Percentiles rank a stretch among this genome's conserved stretches.
These are phyloP conservation scores for Polylopha cassiicola DNA, from an alignment of 2,888 invertebrate species.

Conservation along the genomic window DNA sequence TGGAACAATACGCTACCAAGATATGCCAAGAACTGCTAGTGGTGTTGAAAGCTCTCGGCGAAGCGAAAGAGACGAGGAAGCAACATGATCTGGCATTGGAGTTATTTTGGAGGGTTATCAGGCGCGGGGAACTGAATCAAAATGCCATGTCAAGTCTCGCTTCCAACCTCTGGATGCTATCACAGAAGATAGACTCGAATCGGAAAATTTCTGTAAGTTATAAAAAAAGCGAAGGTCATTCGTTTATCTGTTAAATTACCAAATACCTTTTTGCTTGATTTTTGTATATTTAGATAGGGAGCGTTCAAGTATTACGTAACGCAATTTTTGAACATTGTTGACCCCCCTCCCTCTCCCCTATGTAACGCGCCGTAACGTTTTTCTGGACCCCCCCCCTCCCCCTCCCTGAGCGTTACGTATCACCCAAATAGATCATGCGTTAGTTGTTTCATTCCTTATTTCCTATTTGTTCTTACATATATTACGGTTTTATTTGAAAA, in stretches of 20 bases:
- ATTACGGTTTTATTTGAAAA: too few relatives aligned
- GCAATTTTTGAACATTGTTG: too few relatives aligned
- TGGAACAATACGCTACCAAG: slow-evolving; percentile 86
- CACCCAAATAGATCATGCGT: too few relatives aligned
- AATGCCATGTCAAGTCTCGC: slow-evolving; percentile 82
- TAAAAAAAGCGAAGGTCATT: not conserved
- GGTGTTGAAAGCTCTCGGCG: slow-evolving; percentile 83
- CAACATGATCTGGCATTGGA: slow-evolving; percentile 87
- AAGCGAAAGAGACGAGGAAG: slow-evolving; percentile 79
- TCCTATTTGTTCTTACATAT: too few relatives aligned
- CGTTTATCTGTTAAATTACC: not conserved
- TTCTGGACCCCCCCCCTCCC: too few relatives aligned
- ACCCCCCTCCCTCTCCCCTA: too few relatives aligned
- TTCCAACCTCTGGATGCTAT: slow-evolving; percentile 88
- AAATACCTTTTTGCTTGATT: too few relatives aligned
- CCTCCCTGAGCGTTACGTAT: too few relatives aligned
- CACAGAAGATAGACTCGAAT: slow-evolving; percentile 76
- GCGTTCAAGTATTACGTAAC: too few relatives aligned
- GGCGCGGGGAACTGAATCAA: slow-evolving; percentile 79
- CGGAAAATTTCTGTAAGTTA: slow-evolving; percentile 53
- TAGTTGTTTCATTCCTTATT: too few relatives aligned
- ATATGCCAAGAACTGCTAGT: slow-evolving; percentile 86
- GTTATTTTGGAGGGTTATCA: slow-evolving; percentile 81
- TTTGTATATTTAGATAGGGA: too few relatives aligned
- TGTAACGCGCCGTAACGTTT: too few relatives aligned